phyloP scores from a whole-genome alignment of 2,797 vertebrate genomes.

The Sternotherus odoratus region DNA sequence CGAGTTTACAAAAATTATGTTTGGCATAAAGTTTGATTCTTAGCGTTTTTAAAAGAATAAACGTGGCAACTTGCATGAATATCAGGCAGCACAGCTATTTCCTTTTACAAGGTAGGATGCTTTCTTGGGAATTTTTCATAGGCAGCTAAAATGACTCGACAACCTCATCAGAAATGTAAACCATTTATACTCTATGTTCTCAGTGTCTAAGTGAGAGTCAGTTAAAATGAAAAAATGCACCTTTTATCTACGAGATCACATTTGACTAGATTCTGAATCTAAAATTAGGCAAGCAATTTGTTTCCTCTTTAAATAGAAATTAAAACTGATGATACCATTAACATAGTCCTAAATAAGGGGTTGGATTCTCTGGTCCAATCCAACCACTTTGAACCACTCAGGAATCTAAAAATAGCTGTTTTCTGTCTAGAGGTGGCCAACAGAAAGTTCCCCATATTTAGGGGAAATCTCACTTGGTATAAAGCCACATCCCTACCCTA shows the following conservation, averaged over 20 bases:
- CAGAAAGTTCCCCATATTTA: fast-evolving
- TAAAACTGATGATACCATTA: neutral
- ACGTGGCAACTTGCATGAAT: constrained; percentile 1
- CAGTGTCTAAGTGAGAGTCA: neutral
- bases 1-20: constrained; percentile 54
- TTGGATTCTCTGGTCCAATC: neutral
- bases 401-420: neutral
- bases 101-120: neutral
- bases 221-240: neutral
- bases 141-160: neutral
- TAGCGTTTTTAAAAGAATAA: constrained; percentile 45
- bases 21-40: constrained; percentile 58
- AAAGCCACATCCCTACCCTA: neutral
- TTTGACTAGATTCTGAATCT: neutral
- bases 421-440: neutral
- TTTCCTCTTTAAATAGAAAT: neutral
- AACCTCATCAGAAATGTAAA: neutral
- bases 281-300: neutral
- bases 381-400: neutral
- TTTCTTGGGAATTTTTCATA: neutral
- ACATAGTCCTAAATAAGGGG: neutral
- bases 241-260: no score
- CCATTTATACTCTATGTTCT: neutral
- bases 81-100: neutral
- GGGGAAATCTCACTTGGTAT: neutral